A percentile compares a stretch with the other conserved stretches of the same genome.
Conservation (phyloP, 2,797 vertebrate species). For the Anomalospiza imberbis region DNA sequence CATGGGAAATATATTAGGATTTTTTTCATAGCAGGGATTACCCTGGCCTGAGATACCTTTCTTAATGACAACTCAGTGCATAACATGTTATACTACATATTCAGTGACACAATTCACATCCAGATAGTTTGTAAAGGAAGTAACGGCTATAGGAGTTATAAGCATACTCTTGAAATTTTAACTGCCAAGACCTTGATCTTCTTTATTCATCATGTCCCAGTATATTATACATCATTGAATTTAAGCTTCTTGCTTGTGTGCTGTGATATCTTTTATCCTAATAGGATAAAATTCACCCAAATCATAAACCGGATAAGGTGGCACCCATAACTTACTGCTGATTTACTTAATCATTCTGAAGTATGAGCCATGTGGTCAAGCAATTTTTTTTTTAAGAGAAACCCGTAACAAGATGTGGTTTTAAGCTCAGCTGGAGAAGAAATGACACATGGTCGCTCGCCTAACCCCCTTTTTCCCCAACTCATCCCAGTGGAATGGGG, state of each 20-base stretch:
- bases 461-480: neutral
- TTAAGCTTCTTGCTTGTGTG: neutral
- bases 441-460: rapidly evolving
- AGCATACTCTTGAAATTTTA: neutral
- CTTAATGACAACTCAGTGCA: neutral
- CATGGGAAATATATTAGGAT: neutral
- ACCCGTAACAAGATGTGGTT: neutral
- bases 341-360: neutral
- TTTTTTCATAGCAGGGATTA: neutral
- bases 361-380: neutral
- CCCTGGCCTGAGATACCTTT: neutral
- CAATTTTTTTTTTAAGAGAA: neutral
- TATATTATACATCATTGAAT: neutral
- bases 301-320: neutral
- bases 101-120: neutral
- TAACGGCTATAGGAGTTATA: neutral
- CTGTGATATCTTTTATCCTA: neutral
- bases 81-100: neutral
- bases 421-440: neutral
- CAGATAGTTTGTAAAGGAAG: neutral
- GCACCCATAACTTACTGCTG: rapidly evolving
- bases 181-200: neutral
- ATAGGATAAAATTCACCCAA: neutral
- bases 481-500: neutral
- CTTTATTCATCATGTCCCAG: neutral